Conservation (phyloP, 2,797 vertebrate species). For the Oreochromis mossambicus region DNA sequence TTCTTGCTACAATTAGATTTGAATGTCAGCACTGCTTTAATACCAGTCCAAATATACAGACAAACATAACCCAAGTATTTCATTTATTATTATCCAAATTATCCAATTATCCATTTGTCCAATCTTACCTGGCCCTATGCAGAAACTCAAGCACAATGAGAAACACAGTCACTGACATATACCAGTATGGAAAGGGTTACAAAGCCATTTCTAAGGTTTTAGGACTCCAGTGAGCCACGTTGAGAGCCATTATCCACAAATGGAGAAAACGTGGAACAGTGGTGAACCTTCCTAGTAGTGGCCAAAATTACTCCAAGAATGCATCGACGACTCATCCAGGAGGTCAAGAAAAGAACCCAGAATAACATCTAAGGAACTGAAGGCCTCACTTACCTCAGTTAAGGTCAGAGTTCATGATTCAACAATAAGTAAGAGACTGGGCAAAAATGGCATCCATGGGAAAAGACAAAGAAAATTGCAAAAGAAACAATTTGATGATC, state of each 20-base stretch:
- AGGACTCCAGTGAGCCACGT: not conserved
- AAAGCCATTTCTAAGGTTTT: not conserved
- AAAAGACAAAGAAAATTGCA: not conserved
- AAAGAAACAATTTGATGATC: not conserved
- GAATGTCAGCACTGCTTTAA: not conserved
- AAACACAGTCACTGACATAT: not conserved
- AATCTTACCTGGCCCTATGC: not conserved
- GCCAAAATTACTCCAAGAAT: not conserved
- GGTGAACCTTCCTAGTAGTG: not conserved
- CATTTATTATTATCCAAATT: not conserved
- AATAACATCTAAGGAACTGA: not conserved
- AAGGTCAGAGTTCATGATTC: not conserved
- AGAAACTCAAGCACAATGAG: not conserved
- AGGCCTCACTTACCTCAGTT: not conserved
- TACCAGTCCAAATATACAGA: accelerated
- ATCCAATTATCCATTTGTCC: not conserved
- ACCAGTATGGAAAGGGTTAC: not conserved
- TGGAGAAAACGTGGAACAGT: not conserved
- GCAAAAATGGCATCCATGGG: not conserved
- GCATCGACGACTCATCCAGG: not conserved
- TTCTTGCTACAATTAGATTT: not conserved
- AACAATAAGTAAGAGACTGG: not conserved
- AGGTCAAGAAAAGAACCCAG: not conserved
- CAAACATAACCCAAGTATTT: not conserved
- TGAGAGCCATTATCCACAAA: not conserved